Evolutionary conservation across 2,888 invertebrate species (phyloP).

Genomic region (Agrochola lota): DNA sequence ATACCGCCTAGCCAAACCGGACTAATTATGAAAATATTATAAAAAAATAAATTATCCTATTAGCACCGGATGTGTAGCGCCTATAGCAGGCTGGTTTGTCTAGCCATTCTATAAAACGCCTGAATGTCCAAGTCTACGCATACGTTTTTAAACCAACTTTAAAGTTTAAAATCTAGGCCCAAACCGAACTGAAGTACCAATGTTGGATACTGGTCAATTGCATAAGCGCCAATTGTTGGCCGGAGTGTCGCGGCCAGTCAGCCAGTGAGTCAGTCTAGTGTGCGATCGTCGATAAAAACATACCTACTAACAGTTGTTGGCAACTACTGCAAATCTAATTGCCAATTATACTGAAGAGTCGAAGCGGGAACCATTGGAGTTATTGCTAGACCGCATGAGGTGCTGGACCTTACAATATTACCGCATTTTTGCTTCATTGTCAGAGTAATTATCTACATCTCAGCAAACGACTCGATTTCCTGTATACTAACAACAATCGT

Average conservation of each 20-base stretch:
- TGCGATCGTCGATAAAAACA: constrained; percentile 76
- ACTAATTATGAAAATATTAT: constrained; percentile 11
- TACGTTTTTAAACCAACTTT: constrained; percentile 16
- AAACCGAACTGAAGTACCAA: constrained; percentile 57
- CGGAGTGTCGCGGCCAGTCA: constrained; percentile 72
- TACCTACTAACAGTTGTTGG: constrained; percentile 75
- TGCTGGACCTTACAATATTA: constrained; percentile 42
- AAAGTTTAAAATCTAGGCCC: constrained; percentile 50
- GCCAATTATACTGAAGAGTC: constrained; percentile 75
- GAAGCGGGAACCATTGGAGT: constrained; percentile 44
- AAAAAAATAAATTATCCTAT: neutral
- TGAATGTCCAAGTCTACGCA: neutral
- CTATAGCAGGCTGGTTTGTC: neutral
- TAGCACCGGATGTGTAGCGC: neutral
- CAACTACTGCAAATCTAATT: constrained; percentile 80
- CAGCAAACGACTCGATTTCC: constrained; percentile 57
- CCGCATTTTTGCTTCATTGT: constrained; percentile 56
- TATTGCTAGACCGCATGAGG: constrained; percentile 32
- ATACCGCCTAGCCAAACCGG: neutral
- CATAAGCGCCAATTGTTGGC: constrained; percentile 82
- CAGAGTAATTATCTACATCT: constrained; percentile 57
- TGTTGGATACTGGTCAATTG: constrained; percentile 82
- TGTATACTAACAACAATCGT: constrained; percentile 58
- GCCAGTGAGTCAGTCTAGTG: constrained; percentile 77
- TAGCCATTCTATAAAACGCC: constrained; percentile 1